phyloP scores from a whole-genome alignment of 1,140 invertebrate species.

The Glomeris maerens region DNA sequence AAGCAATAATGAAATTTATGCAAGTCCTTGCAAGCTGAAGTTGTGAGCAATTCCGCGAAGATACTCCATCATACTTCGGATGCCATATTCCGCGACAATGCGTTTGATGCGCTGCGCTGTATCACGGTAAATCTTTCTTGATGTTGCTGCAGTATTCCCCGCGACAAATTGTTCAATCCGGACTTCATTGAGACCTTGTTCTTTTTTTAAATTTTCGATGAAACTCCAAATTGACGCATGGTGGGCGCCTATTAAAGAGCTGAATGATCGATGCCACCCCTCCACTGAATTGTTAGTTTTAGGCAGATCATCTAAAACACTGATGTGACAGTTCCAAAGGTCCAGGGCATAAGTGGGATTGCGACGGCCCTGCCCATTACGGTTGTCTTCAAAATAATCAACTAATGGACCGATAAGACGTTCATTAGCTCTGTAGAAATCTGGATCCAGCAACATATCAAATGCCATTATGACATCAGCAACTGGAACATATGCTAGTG shows the following conservation, averaged over 20 bases:
- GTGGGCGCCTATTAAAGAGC: background rate
- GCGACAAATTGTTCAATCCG: background rate
- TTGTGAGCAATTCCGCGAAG: background rate
- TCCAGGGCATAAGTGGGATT: background rate
- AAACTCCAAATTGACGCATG: slow-evolving; percentile 8
- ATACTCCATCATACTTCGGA: background rate
- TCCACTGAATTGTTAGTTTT: slow-evolving; percentile 2
- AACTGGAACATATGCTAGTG: background rate
- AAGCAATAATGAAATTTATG: background rate
- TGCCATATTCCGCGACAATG: background rate
- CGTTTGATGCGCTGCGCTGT: background rate
- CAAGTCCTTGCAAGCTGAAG: background rate
- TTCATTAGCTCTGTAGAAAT: background rate
- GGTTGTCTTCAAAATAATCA: background rate
- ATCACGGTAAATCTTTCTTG: background rate
- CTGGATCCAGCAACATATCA: background rate
- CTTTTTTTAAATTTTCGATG: background rate
- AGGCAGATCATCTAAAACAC: background rate
- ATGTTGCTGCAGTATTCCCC: background rate
- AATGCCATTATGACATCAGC: background rate
- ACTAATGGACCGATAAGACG: background rate
- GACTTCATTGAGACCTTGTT: background rate
- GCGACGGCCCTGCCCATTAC: background rate
- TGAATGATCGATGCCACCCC: slow-evolving; percentile 5
- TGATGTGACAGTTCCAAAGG: slow-evolving; percentile 2